Evolutionary conservation across 2,113 vertebrate species (phyloP), one percentile per base, ranked within the genome.

Genomic region (Hiodon alosoides): DNA sequence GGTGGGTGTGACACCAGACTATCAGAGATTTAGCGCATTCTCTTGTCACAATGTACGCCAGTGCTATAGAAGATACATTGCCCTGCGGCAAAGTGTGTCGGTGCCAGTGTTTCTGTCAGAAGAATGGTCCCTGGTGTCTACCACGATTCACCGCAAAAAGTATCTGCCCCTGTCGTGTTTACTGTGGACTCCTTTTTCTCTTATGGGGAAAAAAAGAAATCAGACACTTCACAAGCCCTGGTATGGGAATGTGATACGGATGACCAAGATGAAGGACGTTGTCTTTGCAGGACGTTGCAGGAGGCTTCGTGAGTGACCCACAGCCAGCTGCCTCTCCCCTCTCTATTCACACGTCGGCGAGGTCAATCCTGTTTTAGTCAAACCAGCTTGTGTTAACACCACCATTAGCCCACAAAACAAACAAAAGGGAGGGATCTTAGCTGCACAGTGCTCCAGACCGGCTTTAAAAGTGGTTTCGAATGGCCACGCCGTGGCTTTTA

Each of bases 351-450:
- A 14, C 68, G 48, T 62, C 75, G n/a, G 51, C 53, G 17, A 54
- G 66, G 75, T 70, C 67, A 55, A 48, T 76, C 75, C 68, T 65
- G 67, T 61, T 71, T 71, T 51, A 57, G 59, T 51, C 50, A 71
- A 58, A 65, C 51, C 7, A 54, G 60, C 74, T 65, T 55, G 51
- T 54, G 68, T 65, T 76, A 65, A 65, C 13, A 9, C 47, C 16
- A 52, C 68, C 75, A 62, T 64, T 69, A 66, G 68, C 13, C 47
- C 55, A 13, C 54, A 75, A 75, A 67, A 65, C 58, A 76, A 69
- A 70, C 57, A 62, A 17, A 61, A 17, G 5, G 67, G 16, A 51
- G 60, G 46, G 68, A 75, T 67, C 57, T 71, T 51, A 73, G 53
- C 69, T 46, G 67, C 73, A 67, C 14, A 47, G 47, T 48, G 69